Evolutionary conservation across 2,113 vertebrate genomes (phyloP), one percentile per base, ranked within the genome.

Genomic region (Ochotona princeps): DNA sequence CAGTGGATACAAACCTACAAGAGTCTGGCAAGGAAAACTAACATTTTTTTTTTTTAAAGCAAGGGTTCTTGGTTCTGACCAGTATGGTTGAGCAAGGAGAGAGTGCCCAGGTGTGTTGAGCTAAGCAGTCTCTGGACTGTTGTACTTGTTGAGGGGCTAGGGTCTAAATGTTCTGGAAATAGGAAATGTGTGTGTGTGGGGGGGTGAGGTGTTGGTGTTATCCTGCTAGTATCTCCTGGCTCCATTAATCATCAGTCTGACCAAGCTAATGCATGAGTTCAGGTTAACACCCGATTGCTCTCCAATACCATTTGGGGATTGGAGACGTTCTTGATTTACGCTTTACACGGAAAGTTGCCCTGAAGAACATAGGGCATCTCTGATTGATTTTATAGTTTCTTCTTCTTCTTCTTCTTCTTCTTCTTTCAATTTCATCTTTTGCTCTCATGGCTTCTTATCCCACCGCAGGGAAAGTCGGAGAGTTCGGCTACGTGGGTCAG

Each of bases 401-500:
- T 44, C 38, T 44, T 44, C 38, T 44, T 44, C 38, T 44, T 44
- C 6, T 44, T n/a, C n/a, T n/a, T n/a, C n/a, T n/a, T n/a, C n/a
- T n/a, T n/a, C n/a, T 44, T 44, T 44, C 3, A 44, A 44, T 44
- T 57, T 20, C 14, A 85, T 26, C 70, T 82, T 90, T 95, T 92
- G 72, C 47, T 91, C 49, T 90, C 67, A 9, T 88, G 15, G 11
- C 67, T 93, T 66, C 78, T 61, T 35, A 18, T 44, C 30, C n/a
- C 83, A 66, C 30, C 84, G 26, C 98, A 99, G 99, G 99, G 51
- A 99, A 99, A 96, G 98, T 98, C 69, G 99, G 99, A 5, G 99
- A 99, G 83, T 99, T 98, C 15, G 99, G 99, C n/a, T 99, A 99
- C 91, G 98, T 98, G 35, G 99, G 99, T 30, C 99, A 99, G 65